Conservation (phyloP, 2,113 vertebrate species). For the Vimba vimba region DNA sequence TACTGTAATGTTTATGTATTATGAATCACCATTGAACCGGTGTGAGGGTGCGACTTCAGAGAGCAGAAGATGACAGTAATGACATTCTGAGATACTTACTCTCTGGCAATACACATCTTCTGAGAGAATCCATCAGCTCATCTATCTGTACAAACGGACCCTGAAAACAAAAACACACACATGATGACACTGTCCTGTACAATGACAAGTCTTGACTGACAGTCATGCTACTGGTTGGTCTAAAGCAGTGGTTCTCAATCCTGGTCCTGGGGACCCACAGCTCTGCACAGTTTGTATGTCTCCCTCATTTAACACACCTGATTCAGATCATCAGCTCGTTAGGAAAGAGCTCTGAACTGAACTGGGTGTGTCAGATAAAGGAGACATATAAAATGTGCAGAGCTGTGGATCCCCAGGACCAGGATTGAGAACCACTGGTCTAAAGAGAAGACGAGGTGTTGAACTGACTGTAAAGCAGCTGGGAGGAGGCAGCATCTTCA, state of each 20-base stretch:
- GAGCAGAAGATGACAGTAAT: background rate
- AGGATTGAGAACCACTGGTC: too few relatives aligned
- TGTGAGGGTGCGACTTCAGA: background rate
- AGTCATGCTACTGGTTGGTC: background rate
- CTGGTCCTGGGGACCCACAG: too few relatives aligned
- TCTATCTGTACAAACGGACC: constrained; percentile 99
- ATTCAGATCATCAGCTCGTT: too few relatives aligned
- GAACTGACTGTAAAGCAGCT: constrained; percentile 91
- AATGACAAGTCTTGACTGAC: background rate
- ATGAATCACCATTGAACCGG: background rate
- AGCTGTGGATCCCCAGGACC: too few relatives aligned
- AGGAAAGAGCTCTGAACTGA: too few relatives aligned
- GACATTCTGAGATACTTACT: constrained; percentile 81
- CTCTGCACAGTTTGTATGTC: too few relatives aligned
- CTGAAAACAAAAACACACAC: constrained; percentile 67
- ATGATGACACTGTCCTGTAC: background rate
- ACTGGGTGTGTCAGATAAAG: too few relatives aligned
- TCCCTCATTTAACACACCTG: too few relatives aligned
- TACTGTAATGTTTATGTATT: background rate
- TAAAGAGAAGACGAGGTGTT: constrained; percentile 5
- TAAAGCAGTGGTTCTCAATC: too few relatives aligned
- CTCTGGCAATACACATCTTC: constrained; percentile 95
- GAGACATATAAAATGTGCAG: too few relatives aligned
- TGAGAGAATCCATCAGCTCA: constrained; percentile 94
- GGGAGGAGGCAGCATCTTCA: constrained; percentile 97